Evolutionary conservation across 2,888 invertebrate species (phyloP), one percentile per base, ranked within the genome.

Genomic region (Nomada fucata): DNA sequence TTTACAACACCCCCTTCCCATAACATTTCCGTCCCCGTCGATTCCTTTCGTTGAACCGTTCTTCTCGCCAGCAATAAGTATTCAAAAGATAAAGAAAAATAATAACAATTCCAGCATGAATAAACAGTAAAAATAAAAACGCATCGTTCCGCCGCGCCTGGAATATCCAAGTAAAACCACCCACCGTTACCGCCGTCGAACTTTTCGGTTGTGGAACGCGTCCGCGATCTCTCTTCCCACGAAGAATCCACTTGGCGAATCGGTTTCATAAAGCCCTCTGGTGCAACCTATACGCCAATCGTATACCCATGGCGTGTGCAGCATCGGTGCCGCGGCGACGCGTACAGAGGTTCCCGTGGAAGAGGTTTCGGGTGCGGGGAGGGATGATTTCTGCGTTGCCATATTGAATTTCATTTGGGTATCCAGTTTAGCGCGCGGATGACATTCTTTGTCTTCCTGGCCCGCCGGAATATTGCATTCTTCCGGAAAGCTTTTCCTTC

Each of bases 331-430:
- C n/a, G n/a, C 10, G 23, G 1, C 23, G 47, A 20, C 2, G 57
- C 15, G 15, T 9, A 9, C 20, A 2, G 20, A 7, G 20, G 44
- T 15, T 36, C n/a, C 47, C 47, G 13, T 9, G 44, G 15, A 0
- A 36, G 18, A 52, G 50, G 53, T 3, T 44, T n/a, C 7, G 47
- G 20, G 7, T 23, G 44, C 23, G 23, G 23, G 23, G 23, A 23
- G 26, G 60, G 78, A 85, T 84, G 86, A 88, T 88, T 86, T 86
- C 82, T 76, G 73, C 83, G 86, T 87, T 82, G 86, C 83, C 87
- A 87, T 89, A 89, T 89, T 84, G 88, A 89, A 88, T 89, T 89
- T 89, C 89, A 89, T 89, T 89, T 85, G 85, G 84, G 89, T 89
- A 89, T 89, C 89, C 86, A 86, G 88, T 89, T 89, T 84, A 88